These are phyloP conservation scores for Eurystomus gularis DNA, from an alignment of 2,113 vertebrate genomes.

Conservation along the genomic window DNA sequence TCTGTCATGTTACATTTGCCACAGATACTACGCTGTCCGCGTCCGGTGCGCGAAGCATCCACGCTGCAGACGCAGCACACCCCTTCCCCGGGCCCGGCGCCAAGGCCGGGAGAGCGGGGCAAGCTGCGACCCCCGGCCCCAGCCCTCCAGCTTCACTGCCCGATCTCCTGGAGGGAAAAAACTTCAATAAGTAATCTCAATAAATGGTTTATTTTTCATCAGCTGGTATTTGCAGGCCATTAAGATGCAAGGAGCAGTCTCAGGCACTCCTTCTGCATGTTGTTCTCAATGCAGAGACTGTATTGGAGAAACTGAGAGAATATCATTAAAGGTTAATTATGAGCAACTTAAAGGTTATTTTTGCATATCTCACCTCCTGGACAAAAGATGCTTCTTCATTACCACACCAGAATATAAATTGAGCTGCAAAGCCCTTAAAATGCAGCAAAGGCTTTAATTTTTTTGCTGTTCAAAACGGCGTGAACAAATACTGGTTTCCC, in stretches of 20 bases:
- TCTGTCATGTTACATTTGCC: background rate
- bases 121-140: rapidly evolving
- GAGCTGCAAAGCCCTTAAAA: slow-evolving; percentile 66
- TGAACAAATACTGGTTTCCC: background rate
- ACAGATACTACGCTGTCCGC: too few relatives aligned
- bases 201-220: background rate
- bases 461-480: background rate
- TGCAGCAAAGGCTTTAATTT: slow-evolving; percentile 28
- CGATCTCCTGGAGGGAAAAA: background rate
- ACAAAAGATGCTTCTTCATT: slow-evolving; percentile 73
- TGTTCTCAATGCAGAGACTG: slow-evolving; percentile 39
- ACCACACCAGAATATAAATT: slow-evolving; percentile 68
- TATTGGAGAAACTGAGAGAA: slow-evolving; percentile 54
- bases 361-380: slow-evolving; percentile 78
- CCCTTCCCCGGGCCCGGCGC: background rate
- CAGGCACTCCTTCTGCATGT: background rate
- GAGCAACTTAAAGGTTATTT: slow-evolving; percentile 78
- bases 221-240: background rate
- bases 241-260: background rate
- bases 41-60: background rate
- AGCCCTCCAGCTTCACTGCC: background rate
- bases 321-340: slow-evolving; percentile 79
- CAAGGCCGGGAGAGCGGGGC: background rate
- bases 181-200: background rate
- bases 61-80: too few relatives aligned